phyloP scores from a whole-genome alignment of 2,113 vertebrate genomes.

The Lophotis ruficrista region DNA sequence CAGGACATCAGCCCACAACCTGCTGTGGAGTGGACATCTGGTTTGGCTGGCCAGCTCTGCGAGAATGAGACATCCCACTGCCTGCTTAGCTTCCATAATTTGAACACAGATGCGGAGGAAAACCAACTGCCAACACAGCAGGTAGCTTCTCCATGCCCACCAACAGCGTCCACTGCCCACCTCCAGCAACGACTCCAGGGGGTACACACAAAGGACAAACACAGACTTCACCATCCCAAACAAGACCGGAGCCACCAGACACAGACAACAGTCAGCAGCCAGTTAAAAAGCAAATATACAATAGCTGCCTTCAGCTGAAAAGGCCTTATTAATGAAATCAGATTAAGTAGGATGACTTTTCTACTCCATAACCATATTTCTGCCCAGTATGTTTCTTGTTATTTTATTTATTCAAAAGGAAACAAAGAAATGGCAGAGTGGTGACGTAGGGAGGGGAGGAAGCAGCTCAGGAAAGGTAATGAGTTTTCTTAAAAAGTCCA shows the following conservation, averaged over 20 bases:
- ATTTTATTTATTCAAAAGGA: slow-evolving; percentile 8
- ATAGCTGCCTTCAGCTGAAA: not conserved
- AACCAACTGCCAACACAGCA: not conserved
- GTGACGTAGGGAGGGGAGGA: not conserved
- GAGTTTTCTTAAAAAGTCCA: not conserved
- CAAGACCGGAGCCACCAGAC: accelerated
- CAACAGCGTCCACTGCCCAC: not conserved
- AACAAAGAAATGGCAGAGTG: not conserved
- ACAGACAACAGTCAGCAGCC: not conserved
- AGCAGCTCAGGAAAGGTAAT: not conserved
- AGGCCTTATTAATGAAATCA: not conserved
- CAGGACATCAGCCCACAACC: not conserved
- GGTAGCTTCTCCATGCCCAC: not conserved
- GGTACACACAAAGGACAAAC: not conserved
- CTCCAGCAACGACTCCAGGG: not conserved
- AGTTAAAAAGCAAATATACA: not conserved
- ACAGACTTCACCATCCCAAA: not conserved
- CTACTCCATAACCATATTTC: not conserved
- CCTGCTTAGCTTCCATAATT: not conserved
- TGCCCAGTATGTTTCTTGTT: not conserved
- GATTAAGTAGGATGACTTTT: not conserved
- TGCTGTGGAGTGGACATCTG: not conserved
- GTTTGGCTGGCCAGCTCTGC: not conserved
- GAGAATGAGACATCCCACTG: not conserved
- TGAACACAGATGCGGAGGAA: not conserved